Evolutionary conservation across 1,140 invertebrate species (phyloP), one percentile per base, ranked within the genome.

Genomic region (Heliconius hewitsoni): DNA sequence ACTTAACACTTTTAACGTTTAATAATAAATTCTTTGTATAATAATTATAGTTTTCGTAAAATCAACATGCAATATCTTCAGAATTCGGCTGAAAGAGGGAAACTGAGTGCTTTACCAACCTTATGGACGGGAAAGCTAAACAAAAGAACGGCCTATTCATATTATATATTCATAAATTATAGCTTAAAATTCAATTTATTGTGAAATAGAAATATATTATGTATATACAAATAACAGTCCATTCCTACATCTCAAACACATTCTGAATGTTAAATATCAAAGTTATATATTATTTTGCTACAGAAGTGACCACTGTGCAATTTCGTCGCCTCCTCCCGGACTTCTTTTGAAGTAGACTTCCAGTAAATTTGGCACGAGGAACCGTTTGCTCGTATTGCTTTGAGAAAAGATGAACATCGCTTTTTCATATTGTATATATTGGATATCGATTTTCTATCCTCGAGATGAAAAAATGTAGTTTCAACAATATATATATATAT

Each of bases 261-360:
- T n/a, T 60, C 3, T 60, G 55, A 60, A 60, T 13, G 55, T 57
- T 57, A 57, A 57, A 0, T 60, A 27, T 60, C 55, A 27, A 60
- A 23, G 55, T 6, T 66, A 66, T 18, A 66, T 66, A 66, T 27
- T 60, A 27, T 66, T 27, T 66, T 66, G 3, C 23, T 66, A 11
- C 23, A 30, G 23, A 70, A 79, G 72, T 85, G 82, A 83, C 83
- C 82, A 76, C 79, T 71, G 73, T 72, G 60, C 76, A 75, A 82
- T 82, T 87, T 84, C 37, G 73, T 79, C 55, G 76, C 73, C 46
- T 79, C 27, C 76, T 82, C 82, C 82, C 72, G 81, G 82, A 87
- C 86, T 87, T 85, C 87, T 87, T 89, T 88, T 85, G 83, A 85
- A 85, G 84, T 85, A 80, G 71, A 73, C 84, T 89, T 90, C 85